Conservation (phyloP, 2,888 invertebrate species). For the Adineta ricciae region DNA sequence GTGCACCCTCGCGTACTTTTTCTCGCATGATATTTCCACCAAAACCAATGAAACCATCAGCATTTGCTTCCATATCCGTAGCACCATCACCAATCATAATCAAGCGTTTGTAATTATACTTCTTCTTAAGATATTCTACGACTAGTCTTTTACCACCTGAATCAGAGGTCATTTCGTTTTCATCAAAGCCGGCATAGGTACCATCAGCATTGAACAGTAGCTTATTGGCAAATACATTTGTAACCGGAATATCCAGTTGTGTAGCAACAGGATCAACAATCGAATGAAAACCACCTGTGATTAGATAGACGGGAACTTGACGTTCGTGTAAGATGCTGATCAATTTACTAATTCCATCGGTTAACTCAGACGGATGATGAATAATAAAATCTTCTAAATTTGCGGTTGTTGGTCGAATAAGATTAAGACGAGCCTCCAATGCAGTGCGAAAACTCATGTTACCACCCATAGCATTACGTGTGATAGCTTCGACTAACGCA, state of each 20-base stretch:
- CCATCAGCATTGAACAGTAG: conserved; percentile 73
- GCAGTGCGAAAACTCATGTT: conserved; percentile 82
- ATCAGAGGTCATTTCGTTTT: conserved; percentile 73
- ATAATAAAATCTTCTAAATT: conserved; percentile 70
- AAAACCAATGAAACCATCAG: conserved; percentile 63
- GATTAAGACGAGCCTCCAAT: conserved; percentile 67
- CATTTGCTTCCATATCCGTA: conserved; percentile 78
- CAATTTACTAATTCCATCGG: conserved; percentile 60
- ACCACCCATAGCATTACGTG: conserved; percentile 82
- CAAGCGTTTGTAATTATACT: conserved; percentile 61
- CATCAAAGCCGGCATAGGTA: conserved; percentile 84
- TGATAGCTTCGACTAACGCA: conserved; percentile 71
- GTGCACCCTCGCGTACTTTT: conserved; percentile 66
- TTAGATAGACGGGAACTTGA: conserved; percentile 71
- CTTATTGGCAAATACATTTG: conserved; percentile 78
- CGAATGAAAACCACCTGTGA: conserved; percentile 85
- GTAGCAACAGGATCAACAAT: conserved; percentile 79
- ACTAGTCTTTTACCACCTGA: conserved; percentile 86
- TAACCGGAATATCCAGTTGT: conserved; percentile 65
- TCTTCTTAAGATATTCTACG: conserved; percentile 65
- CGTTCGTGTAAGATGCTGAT: conserved; percentile 64
- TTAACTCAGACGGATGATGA: conserved; percentile 48
- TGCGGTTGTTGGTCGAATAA: conserved; percentile 69
- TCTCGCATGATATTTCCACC: conserved; percentile 82
- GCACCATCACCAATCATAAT: conserved; percentile 92